Percentiles rank a stretch among this genome's conserved stretches.
These are phyloP conservation scores for Thera britannica DNA, from an alignment of 2,888 invertebrate genomes.

Conservation along the genomic window DNA sequence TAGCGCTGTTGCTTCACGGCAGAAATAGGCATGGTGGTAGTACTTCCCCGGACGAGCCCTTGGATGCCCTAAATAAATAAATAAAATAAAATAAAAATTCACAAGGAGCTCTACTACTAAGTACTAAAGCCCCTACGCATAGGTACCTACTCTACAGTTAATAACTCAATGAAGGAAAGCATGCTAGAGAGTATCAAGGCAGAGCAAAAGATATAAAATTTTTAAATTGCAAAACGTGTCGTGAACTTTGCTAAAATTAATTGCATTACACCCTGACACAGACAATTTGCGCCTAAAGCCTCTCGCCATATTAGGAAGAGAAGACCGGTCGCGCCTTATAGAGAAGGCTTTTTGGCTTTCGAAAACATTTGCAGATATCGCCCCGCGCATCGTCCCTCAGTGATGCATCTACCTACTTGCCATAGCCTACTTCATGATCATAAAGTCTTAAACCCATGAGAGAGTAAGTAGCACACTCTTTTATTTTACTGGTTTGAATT, in stretches of 20 bases:
- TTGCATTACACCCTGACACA: slow-evolving; percentile 65
- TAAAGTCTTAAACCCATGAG: background rate
- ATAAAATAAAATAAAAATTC: too few relatives aligned
- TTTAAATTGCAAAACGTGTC: slow-evolving; percentile 47
- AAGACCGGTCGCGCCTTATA: slow-evolving; percentile 68
- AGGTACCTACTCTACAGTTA: too few relatives aligned
- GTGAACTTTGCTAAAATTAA: slow-evolving; percentile 67
- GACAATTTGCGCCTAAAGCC: slow-evolving; percentile 71
- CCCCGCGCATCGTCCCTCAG: slow-evolving; percentile 46
- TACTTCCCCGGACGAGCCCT: too few relatives aligned
- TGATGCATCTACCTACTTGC: slow-evolving; percentile 40
- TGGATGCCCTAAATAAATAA: too few relatives aligned
- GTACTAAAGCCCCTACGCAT: too few relatives aligned
- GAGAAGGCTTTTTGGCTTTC: slow-evolving; percentile 74
- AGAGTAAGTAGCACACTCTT: too few relatives aligned
- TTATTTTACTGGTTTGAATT: too few relatives aligned
- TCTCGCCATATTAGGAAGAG: slow-evolving; percentile 65
- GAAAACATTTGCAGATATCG: slow-evolving; percentile 68
- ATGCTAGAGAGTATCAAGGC: background rate
- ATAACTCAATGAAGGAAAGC: background rate
- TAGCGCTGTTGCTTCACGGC: too few relatives aligned
- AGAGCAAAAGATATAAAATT: slow-evolving; percentile 42
- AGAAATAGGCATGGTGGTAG: too few relatives aligned
- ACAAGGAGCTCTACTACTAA: too few relatives aligned
- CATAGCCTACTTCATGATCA: slow-evolving; percentile 38